A percentile compares a stretch with the other conserved stretches of the same genome.
Evolutionary conservation across 2,113 vertebrate species (phyloP).

Genomic region (Ameiurus melas): DNA sequence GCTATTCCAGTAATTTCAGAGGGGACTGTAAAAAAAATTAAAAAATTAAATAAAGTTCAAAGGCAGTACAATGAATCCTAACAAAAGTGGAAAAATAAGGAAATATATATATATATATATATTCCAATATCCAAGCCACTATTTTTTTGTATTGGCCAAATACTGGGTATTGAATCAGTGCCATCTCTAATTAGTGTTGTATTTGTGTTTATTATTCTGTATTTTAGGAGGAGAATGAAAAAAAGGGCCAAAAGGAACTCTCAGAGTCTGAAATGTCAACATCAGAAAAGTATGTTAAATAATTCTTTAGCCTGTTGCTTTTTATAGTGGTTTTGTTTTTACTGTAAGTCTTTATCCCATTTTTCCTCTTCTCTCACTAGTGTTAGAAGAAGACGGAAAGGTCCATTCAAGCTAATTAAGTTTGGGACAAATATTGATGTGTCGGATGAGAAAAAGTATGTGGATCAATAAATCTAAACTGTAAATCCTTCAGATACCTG

Average conservation of each 20-base stretch:
- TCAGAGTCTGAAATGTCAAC: conserved; percentile 87
- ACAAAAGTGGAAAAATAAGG: not conserved
- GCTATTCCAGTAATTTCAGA: not conserved
- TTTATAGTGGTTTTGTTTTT: not conserved
- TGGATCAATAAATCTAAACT: conserved; percentile 17
- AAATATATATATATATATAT: not conserved
- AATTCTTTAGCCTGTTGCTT: not conserved
- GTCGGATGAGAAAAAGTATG: conserved; percentile 97
- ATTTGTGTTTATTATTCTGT: not conserved
- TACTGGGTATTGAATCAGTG: not conserved
- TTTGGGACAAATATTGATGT: conserved; percentile 98
- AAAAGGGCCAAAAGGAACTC: conserved; percentile 92
- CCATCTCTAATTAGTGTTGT: not conserved
- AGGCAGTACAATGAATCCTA: not conserved
- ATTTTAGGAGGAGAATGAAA: conserved; percentile 93
- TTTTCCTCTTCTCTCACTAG: conserved; percentile 62
- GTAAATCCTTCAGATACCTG: not conserved
- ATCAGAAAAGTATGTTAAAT: conserved; percentile 83
- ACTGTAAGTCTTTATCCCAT: not conserved
- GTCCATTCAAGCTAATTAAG: conserved; percentile 93
- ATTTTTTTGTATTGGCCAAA: not conserved
- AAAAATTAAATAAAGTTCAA: not conserved
- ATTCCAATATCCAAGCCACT: not conserved
- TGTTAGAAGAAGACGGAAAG: conserved; percentile 83
- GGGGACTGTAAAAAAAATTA: no score